Conservation (phyloP, 1,140 invertebrate genomes). For the Periplaneta americana region DNA sequence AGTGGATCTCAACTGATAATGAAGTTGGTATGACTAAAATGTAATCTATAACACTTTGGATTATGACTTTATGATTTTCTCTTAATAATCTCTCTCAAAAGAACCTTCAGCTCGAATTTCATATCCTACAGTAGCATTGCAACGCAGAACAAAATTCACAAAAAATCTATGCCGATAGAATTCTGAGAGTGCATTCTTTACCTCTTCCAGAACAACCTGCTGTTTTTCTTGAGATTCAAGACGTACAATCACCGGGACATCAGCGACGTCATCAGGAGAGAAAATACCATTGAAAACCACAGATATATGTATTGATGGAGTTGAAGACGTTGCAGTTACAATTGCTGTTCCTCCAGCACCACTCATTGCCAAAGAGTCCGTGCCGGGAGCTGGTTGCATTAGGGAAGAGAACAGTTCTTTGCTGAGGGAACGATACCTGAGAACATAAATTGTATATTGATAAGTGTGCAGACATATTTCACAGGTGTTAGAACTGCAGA, state of each 20-base stretch:
- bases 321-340: slow-evolving; percentile 67
- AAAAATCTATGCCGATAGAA: no score
- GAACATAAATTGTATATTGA: background rate
- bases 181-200: no score
- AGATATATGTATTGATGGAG: slow-evolving; percentile 74
- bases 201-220: slow-evolving; percentile 65
- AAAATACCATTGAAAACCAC: slow-evolving; percentile 80
- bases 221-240: slow-evolving; percentile 62
- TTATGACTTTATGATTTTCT: no score
- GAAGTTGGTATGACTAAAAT: no score
- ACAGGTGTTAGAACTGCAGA: no score
- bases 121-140: no score
- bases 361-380: slow-evolving; percentile 38
- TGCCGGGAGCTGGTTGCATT: slow-evolving; percentile 55
- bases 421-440: slow-evolving; percentile 48
- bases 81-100: no score
- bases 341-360: slow-evolving; percentile 79
- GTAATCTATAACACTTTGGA: no score
- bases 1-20: no score
- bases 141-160: no score
- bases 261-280: slow-evolving; percentile 50
- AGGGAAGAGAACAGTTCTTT: slow-evolving; percentile 80
- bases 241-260: slow-evolving; percentile 63
- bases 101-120: no score
- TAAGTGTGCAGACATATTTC: background rate